A percentile compares a stretch with the other conserved stretches of the same genome.
Conservation (phyloP, 2,888 invertebrate genomes). For the Stenchaetothrips biformis region DNA sequence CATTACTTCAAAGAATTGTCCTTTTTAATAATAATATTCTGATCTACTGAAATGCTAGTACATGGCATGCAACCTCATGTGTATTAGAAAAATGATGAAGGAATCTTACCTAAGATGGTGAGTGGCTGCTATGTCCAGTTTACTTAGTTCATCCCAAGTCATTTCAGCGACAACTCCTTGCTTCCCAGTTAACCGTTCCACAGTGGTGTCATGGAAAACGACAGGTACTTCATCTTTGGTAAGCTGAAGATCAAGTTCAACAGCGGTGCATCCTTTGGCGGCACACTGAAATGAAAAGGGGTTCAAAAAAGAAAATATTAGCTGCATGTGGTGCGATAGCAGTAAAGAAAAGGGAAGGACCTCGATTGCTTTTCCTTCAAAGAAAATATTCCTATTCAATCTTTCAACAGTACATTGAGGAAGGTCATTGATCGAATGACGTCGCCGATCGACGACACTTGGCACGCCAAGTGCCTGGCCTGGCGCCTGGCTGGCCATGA, state of each 20-base stretch:
- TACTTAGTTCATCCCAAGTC: constrained; percentile 59
- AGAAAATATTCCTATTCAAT: too few relatives aligned
- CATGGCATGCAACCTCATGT: neutral
- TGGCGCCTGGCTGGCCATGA: too few relatives aligned
- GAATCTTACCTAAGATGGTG: constrained; percentile 60
- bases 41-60: neutral
- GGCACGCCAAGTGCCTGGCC: too few relatives aligned
- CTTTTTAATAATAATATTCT: neutral
- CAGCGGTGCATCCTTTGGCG: constrained; percentile 62
- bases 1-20: neutral
- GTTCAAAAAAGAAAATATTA: constrained; percentile 1
- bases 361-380: too few relatives aligned
- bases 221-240: constrained; percentile 71
- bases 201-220: constrained; percentile 67
- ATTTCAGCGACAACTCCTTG: constrained; percentile 52
- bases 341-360: too few relatives aligned
- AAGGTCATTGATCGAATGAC: too few relatives aligned
- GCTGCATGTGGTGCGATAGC: too few relatives aligned
- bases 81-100: neutral
- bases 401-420: too few relatives aligned
- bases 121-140: constrained; percentile 60
- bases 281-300: constrained; percentile 55
- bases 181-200: constrained; percentile 61
- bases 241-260: constrained; percentile 72
- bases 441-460: too few relatives aligned